Evolutionary conservation across 2,888 invertebrate species (phyloP), one percentile per base, ranked within the genome.

Genomic region (Ectobius pallidus): DNA sequence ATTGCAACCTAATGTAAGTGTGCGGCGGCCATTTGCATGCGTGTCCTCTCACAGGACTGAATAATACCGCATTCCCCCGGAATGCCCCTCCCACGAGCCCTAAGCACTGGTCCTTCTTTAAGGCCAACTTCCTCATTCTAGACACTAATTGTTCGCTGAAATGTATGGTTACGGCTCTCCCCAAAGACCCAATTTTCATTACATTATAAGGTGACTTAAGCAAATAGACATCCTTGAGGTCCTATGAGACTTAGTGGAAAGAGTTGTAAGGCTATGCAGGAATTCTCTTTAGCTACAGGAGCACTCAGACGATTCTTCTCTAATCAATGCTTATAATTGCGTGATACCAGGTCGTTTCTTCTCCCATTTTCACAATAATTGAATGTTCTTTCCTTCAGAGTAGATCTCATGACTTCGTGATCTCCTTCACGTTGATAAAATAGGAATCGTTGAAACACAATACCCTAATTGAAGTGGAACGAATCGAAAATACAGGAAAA

Each of bases 21-120:
- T n/a, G n/a, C n/a, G n/a, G n/a, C n/a, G n/a, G n/a, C 61, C 70
- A 70, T 71, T 62, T 71, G 61, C 70, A 68, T 18, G 42, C 25
- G 30, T 62, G 55, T 7, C 58, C 34, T 46, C 32, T 55, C 34
- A 32, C 34, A 3, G n/a, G 22, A 3, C n/a, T 49, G 20, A 49
- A 49, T 20, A 49, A n/a, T 22, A 49, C 49, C 18, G 49, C 49
- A 49, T 49, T 20, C 18, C 1, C 49, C 49, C 18, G 18, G 1
- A 20, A 20, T 20, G 22, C 20, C 49, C 49, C 22, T 20, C 20
- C 46, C 18, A 46, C 18, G 46, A 18, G 18, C 22, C 49, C 49
- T 49, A 18, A 18, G 1, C 49, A 49, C n/a, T n/a, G 4, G 18
- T n/a, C 11, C 49, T 63, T 34, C 63, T 63, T 39, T 63, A 63